These are phyloP conservation scores for Formica exsecta DNA, from an alignment of 1,140 invertebrate genomes.

Conservation along the genomic window DNA sequence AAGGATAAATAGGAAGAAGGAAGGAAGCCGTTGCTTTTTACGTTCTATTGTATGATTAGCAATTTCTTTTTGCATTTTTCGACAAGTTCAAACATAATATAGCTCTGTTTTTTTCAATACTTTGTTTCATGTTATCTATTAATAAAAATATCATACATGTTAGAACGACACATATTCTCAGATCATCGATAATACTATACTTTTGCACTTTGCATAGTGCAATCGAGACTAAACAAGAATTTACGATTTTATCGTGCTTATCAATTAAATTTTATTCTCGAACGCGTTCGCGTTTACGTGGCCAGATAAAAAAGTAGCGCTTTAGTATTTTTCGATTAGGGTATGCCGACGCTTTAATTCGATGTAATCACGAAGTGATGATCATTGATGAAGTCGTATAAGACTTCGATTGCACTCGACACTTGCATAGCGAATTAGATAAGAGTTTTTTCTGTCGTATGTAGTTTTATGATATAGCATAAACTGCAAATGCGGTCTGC, in stretches of 20 bases:
- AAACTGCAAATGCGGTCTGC: constrained; percentile 2
- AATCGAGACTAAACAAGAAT: constrained; percentile 34
- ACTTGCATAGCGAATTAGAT: constrained; percentile 44
- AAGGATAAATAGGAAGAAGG: background rate
- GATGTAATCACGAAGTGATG: background rate
- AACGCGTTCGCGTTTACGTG: background rate
- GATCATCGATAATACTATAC: constrained; percentile 52
- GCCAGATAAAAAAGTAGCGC: constrained; percentile 4
- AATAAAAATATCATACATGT: constrained; percentile 66
- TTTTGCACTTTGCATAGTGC: constrained; percentile 34
- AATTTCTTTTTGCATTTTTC: constrained; percentile 64
- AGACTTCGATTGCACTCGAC: background rate
- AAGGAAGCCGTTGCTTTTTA: constrained; percentile 16
- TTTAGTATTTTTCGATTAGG: constrained; percentile 16
- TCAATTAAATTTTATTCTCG: constrained; percentile 19
- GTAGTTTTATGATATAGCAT: constrained; percentile 42
- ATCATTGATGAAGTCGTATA: constrained; percentile 6
- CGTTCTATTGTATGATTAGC: constrained; percentile 48
- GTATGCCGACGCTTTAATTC: constrained; percentile 1
- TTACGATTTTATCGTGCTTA: background rate
- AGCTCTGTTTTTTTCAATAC: constrained; percentile 54
- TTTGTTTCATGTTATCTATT: constrained; percentile 62
- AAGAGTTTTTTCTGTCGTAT: constrained; percentile 48
- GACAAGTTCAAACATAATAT: constrained; percentile 69
- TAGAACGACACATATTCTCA: constrained; percentile 56